phyloP scores from a whole-genome alignment of 2,113 vertebrate species.

The Globicephala melas region DNA sequence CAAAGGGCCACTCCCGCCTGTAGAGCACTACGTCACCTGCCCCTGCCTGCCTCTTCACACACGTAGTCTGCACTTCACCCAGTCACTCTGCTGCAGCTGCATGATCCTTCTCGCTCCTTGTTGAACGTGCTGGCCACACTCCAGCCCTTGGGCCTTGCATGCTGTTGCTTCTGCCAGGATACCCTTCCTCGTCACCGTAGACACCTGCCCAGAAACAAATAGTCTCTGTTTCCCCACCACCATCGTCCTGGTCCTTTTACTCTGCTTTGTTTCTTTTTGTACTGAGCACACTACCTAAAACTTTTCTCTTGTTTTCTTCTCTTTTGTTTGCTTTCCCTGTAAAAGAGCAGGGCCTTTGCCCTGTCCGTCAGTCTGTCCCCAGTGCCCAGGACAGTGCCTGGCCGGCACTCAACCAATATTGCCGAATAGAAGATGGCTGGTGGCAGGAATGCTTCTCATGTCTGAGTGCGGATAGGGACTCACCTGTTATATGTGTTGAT shows the following conservation, averaged over 20 bases:
- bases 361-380: not conserved
- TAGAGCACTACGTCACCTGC: not conserved
- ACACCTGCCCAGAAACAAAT: not conserved
- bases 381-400: not conserved
- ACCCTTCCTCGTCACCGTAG: not conserved
- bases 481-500: constrained; percentile 4
- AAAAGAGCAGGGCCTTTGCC: not conserved
- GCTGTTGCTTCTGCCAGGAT: not conserved
- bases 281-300: not conserved
- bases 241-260: not conserved
- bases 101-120: not conserved
- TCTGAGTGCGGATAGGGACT: not conserved
- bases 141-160: not conserved
- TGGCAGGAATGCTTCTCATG: not conserved
- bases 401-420: not conserved
- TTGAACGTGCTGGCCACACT: not conserved
- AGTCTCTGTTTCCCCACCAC: not conserved
- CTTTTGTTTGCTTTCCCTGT: not conserved
- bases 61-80: accelerated
- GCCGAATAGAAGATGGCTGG: not conserved
- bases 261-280: not conserved
- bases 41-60: not conserved
- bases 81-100: not conserved
- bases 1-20: not conserved
- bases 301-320: not conserved